Evolutionary conservation across 2,888 invertebrate genomes (phyloP).

Genomic region (Drosophila infuscata): DNA sequence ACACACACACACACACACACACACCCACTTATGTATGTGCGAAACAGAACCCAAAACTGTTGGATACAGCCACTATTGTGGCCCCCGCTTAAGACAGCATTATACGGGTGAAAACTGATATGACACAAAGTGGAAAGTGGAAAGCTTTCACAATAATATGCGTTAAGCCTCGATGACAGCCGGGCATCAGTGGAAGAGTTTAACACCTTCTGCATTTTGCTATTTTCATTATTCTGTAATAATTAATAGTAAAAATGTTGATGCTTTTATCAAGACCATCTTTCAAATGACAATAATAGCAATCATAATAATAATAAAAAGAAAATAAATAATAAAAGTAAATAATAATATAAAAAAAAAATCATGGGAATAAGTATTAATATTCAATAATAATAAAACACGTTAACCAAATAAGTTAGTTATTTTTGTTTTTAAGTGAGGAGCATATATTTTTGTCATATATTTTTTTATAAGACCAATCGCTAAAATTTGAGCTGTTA

Average conservation of each 20-base stretch:
- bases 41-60: constrained; percentile 14
- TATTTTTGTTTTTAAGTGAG: not conserved
- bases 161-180: not conserved
- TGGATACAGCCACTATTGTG: constrained; percentile 5
- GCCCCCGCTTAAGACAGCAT: constrained; percentile 1
- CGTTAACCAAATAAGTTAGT: not conserved
- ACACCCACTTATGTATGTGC: not conserved
- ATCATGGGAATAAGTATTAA: not conserved
- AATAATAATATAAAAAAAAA: too few relatives aligned
- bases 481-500: not conserved
- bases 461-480: too few relatives aligned
- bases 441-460: too few relatives aligned
- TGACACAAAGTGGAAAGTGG: constrained; percentile 7
- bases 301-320: not conserved
- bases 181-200: not conserved
- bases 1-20: not conserved
- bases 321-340: not conserved
- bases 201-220: not conserved
- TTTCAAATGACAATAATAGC: too few relatives aligned
- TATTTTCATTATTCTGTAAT: not conserved
- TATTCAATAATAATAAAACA: not conserved
- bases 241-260: not conserved
- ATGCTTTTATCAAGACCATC: not conserved
- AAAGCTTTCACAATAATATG: not conserved
- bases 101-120: constrained; percentile 25